Evolutionary conservation across 1,140 invertebrate species (phyloP).

Genomic region (Leptestheria dahalacensis): DNA sequence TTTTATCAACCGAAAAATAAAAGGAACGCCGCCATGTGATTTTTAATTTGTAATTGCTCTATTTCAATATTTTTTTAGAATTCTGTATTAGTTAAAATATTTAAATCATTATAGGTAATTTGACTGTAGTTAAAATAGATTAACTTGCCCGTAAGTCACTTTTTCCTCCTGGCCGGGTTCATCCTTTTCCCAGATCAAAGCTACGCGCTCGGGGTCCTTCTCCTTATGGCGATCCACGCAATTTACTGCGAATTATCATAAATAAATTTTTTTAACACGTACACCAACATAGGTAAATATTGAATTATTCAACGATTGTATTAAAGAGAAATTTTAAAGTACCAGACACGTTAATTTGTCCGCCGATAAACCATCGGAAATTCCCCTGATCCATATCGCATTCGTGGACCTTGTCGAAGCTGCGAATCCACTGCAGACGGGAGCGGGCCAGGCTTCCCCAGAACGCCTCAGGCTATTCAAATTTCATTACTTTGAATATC

Average conservation of each 20-base stretch:
- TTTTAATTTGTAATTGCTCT: not conserved
- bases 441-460: conserved; percentile 32
- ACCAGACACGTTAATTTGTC: conserved; percentile 37
- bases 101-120: no score
- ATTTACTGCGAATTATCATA: conserved; percentile 29
- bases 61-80: no score
- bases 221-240: conserved; percentile 36
- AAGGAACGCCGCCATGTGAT: no score
- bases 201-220: conserved; percentile 28
- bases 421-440: conserved; percentile 30
- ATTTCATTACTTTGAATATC: no score
- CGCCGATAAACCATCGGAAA: conserved; percentile 28
- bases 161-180: conserved; percentile 32
- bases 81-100: no score
- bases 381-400: conserved; percentile 30
- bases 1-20: no score
- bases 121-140: no score
- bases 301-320: conserved; percentile 1
- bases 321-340: not conserved
- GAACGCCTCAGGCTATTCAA: conserved; percentile 30
- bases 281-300: not conserved
- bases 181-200: conserved; percentile 40
- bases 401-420: conserved; percentile 30
- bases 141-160: conserved; percentile 30
- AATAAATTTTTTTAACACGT: conserved; percentile 2